Evolutionary conservation across 2,113 vertebrate species (phyloP).

Genomic region (Chloebia gouldiae): DNA sequence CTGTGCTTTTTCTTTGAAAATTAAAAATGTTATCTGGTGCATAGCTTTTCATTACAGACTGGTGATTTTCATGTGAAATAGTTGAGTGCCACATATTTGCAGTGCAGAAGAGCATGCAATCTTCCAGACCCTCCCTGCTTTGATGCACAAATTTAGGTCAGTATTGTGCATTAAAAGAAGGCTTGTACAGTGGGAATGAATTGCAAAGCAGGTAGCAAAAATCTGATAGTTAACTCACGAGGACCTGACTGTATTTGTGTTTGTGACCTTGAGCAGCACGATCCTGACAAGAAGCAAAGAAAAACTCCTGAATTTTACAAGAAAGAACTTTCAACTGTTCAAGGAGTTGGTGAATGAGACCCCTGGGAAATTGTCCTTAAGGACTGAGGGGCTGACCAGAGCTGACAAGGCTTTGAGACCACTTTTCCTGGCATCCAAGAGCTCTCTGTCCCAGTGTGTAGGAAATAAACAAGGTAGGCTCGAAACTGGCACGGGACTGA

Average conservation of each 20-base stretch:
- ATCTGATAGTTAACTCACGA: background rate
- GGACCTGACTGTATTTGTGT: background rate
- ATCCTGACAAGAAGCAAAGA: background rate
- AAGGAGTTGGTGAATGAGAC: background rate
- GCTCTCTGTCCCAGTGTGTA: background rate
- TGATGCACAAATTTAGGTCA: background rate
- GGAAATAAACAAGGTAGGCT: background rate
- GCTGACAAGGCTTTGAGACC: background rate
- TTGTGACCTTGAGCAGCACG: background rate
- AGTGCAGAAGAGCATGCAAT: background rate
- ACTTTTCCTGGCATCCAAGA: background rate
- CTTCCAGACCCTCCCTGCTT: background rate
- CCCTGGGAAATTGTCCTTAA: background rate
- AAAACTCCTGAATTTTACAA: background rate
- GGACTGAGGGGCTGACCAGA: background rate
- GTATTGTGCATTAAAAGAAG: background rate
- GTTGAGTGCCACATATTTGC: background rate
- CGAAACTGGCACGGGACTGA: accelerated
- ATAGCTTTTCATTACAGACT: background rate
- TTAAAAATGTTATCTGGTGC: background rate
- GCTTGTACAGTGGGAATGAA: background rate
- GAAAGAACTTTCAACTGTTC: background rate
- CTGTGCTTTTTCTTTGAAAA: background rate
- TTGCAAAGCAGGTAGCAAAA: background rate
- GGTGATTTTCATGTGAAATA: background rate